Percentiles rank a stretch among this genome's conserved stretches.
Conservation (phyloP, 2,888 invertebrate genomes). For the Bombylius discolor region DNA sequence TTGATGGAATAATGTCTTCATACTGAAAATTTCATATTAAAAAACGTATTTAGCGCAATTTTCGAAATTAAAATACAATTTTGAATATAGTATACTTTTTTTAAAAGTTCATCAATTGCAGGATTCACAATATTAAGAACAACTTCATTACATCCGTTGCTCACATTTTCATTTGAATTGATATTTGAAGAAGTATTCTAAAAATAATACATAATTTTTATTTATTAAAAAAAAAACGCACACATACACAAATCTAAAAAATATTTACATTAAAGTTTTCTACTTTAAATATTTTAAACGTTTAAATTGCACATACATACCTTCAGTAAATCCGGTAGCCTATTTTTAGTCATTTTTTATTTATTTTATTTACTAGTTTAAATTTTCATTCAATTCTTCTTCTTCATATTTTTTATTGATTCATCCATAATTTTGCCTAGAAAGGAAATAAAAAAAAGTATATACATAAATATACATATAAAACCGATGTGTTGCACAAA, state of each 20-base stretch:
- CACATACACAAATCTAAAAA: too few species aligned
- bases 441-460: too few species aligned
- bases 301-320: conserved; percentile 14
- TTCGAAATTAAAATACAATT: neutral
- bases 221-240: neutral
- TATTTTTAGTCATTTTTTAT: conserved; percentile 28
- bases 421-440: too few species aligned
- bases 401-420: too few species aligned
- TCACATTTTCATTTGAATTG: neutral
- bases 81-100: neutral
- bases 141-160: neutral
- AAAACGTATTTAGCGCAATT: too few species aligned
- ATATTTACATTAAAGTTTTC: too few species aligned
- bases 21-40: conserved; percentile 21
- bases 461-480: too few species aligned
- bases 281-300: neutral
- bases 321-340: conserved; percentile 32
- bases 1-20: conserved; percentile 28
- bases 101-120: conserved; percentile 1
- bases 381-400: too few species aligned
- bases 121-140: neutral
- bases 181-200: neutral
- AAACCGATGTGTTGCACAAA: too few species aligned
- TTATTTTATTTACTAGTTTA: neutral
- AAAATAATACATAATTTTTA: neutral